Evolutionary conservation across 1,140 invertebrate genomes (phyloP), one percentile per base, ranked within the genome.

Genomic region (Habropoda laboriosa): DNA sequence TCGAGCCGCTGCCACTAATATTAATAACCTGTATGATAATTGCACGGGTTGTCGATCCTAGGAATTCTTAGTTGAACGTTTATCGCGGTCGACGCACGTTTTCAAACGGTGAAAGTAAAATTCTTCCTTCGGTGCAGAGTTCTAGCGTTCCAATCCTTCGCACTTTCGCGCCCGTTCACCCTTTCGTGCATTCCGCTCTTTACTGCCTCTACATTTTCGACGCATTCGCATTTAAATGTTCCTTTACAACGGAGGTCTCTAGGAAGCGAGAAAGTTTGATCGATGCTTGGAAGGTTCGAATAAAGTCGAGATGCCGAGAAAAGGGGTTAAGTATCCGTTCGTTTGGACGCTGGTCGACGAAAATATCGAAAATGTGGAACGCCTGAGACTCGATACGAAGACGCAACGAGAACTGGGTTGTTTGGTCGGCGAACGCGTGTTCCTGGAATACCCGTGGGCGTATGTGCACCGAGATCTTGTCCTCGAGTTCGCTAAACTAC

Each of bases 391-490:
- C 51, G 66, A 85, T 32, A 53, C 49, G 10, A 79, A 87, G 8
- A 67, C 71, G 40, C 91, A 92, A 66, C 77, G 64, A 16, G 78
- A 79, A 53, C 78, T 92, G 49, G 80, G 88, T 40, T 92, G 91
- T 64, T 67, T 64, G 16, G 71, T 91, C 42, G 87, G 86, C 32
- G 90, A 92, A 64, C 49, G 93, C 55, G 93, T 97, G 1, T 96
- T 95, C 24, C 94, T 95, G 42, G 96, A 97, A 90, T 95, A 94
- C 86, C 96, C 96, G 10, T 97, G 96, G 95, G 96, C 94, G 73
- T 94, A 91, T 53, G 91, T 96, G 0, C 90, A 91, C 5, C 95
- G 94, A 88, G 92, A 94, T 57, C 88, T 92, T 32, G 89, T 96
- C 86, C 92, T 42, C 58, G 94, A 38, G 75, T 73, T 79, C 70